A percentile compares a stretch with the other conserved stretches of the same genome.
phyloP scores from a whole-genome alignment of 2,113 vertebrate species.

The Carettochelys insculpta region DNA sequence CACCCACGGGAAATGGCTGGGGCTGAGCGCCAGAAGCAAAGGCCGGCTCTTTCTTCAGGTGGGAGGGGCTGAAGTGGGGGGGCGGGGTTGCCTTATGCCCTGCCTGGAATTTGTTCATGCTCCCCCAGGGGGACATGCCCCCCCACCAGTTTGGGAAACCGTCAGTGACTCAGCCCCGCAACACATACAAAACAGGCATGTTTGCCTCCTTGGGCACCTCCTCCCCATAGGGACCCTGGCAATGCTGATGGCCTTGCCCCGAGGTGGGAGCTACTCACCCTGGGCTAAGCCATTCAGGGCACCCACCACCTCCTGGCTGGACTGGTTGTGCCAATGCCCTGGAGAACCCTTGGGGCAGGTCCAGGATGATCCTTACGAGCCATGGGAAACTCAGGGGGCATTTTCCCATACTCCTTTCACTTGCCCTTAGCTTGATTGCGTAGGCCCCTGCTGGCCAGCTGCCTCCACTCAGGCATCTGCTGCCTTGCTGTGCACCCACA shows the following conservation, averaged over 20 bases:
- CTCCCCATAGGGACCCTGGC: not conserved
- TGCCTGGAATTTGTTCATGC: too few relatives aligned
- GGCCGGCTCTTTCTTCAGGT: too few relatives aligned
- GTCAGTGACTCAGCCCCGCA: too few relatives aligned
- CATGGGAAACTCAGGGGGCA: not conserved
- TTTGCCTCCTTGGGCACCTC: not conserved
- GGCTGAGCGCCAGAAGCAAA: too few relatives aligned
- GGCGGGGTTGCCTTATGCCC: too few relatives aligned
- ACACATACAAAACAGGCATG: not conserved
- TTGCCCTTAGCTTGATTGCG: too few relatives aligned
- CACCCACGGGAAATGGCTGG: too few relatives aligned
- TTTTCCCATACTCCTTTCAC: not conserved
- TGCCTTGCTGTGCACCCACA: rapidly evolving
- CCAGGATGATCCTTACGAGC: not conserved
- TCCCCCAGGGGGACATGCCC: too few relatives aligned
- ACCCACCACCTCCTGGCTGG: not conserved
- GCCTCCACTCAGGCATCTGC: not conserved
- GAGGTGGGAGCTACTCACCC: not conserved
- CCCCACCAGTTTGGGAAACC: too few relatives aligned
- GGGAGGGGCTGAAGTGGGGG: too few relatives aligned
- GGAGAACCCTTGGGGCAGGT: not conserved
- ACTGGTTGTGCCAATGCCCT: too few relatives aligned
- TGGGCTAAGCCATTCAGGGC: not conserved
- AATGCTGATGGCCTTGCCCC: not conserved
- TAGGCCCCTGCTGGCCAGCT: too few relatives aligned